Conservation (phyloP, 2,113 vertebrate species). For the Paramormyrops kingsleyae region DNA sequence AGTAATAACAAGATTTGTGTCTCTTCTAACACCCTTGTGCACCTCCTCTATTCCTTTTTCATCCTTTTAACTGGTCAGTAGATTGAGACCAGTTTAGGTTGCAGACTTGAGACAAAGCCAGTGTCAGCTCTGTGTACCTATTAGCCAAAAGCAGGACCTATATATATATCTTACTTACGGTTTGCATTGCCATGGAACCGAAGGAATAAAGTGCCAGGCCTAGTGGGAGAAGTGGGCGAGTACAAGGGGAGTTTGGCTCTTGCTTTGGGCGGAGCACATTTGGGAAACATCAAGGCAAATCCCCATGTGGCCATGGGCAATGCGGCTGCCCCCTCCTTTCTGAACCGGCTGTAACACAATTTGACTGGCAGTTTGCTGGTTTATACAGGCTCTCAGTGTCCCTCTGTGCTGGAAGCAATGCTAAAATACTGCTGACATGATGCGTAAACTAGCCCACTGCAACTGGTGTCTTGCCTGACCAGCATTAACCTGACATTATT, state of each 20-base stretch:
- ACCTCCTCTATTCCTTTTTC: background rate
- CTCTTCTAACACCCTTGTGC: background rate
- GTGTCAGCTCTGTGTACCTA: background rate
- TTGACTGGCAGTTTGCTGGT: background rate
- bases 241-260: background rate
- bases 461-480: constrained; percentile 30
- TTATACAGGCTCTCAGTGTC: background rate
- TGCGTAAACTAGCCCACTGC: constrained; percentile 33
- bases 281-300: background rate
- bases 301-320: background rate
- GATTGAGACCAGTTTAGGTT: background rate
- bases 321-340: background rate
- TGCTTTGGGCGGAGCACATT: background rate
- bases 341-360: background rate
- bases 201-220: constrained; percentile 29
- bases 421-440: background rate
- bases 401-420: background rate
- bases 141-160: background rate
- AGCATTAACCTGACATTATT: constrained; percentile 33
- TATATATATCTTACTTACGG: background rate
- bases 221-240: constrained; percentile 4
- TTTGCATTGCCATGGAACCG: background rate
- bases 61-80: background rate
- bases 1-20: background rate
- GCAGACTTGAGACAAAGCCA: background rate